phyloP scores from a whole-genome alignment of 1,140 invertebrate species.

The Drosophila navojoa region DNA sequence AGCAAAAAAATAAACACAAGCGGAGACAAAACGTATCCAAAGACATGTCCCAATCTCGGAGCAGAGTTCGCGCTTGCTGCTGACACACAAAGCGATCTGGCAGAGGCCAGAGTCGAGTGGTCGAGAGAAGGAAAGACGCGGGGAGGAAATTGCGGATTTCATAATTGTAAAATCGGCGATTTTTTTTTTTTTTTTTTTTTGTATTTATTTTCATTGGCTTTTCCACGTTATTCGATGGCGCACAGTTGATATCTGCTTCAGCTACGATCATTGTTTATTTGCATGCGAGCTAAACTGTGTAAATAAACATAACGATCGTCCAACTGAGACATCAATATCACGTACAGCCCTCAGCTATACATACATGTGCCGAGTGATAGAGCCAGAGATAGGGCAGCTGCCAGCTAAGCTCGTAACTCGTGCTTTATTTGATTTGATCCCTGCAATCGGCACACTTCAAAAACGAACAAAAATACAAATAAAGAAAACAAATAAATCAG shows the following conservation, averaged over 20 bases:
- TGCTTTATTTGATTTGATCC: neutral
- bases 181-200: constrained; percentile 54
- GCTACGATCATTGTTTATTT: constrained; percentile 50
- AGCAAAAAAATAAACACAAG: constrained; percentile 39
- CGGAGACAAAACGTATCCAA: constrained; percentile 53
- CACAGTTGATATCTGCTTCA: constrained; percentile 50
- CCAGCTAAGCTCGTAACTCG: neutral
- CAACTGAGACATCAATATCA: constrained; percentile 35
- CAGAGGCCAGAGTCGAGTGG: constrained; percentile 9
- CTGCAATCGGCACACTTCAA: neutral
- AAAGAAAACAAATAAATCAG: neutral
- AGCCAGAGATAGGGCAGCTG: neutral
- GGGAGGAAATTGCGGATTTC: constrained; percentile 25
- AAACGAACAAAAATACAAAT: neutral
- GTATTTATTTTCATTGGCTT: constrained; percentile 56
- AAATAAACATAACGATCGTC: constrained; percentile 45
- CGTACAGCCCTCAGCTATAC: neutral
- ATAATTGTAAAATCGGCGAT: constrained; percentile 62
- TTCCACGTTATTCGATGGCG: constrained; percentile 53
- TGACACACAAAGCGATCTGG: constrained; percentile 66
- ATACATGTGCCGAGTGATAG: neutral
- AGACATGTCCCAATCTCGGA: constrained; percentile 61
- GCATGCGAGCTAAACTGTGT: constrained; percentile 41
- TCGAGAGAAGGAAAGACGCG: neutral
- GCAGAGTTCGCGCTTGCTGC: constrained; percentile 39